Base-by-base conservation (phyloP, 2,113 vertebrate genomes). In the Atractosteus spatula region DNA sequence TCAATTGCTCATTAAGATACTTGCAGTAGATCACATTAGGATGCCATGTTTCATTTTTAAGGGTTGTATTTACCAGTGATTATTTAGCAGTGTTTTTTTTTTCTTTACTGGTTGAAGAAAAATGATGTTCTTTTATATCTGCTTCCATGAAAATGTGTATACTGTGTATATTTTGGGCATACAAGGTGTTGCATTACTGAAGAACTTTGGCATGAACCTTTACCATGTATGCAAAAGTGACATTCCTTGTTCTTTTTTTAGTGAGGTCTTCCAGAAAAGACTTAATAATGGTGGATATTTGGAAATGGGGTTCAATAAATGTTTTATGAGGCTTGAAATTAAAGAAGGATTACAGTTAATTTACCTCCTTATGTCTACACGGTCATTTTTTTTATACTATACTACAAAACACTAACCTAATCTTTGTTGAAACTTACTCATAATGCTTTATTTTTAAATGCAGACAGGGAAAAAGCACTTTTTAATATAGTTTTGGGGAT, bases 231-330 rank as follows among this genome's bases (percentile, higher is more conserved):
- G 63, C 41, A 47, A n/a, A 41, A 42, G 47, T 66, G 12, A 62
- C 44, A 14, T 64, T 56, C 42, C 42, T 44, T 70, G 11, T n/a
- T 54, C 7, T 63, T 69, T 56, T 55, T 13, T 42, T 68, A 64
- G 44, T 16, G 13, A 69, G 51, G 66, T 74, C 59, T 69, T 64
- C 66, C 59, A 73, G 42, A 14, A 59, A 67, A 47, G n/a, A 44
- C 44, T 29, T 29, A 29, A 29, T 29, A 29, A 29, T 29, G 29
- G 29, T 29, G 29, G 29, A 1, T 29, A 29, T 29, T 29, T 29
- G 29, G 29, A 29, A 29, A 29, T 29, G 29, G 29, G 29, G 10
- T 51, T 70, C 45, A 62, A 65, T 62, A 12, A 11, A 16, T 68
- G 55, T 62, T 5, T 71, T 8, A 66, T 45, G 3, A 47, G 42